Base-by-base conservation (phyloP, 2,797 vertebrate species). In the Geotrypetes seraphini region DNA sequence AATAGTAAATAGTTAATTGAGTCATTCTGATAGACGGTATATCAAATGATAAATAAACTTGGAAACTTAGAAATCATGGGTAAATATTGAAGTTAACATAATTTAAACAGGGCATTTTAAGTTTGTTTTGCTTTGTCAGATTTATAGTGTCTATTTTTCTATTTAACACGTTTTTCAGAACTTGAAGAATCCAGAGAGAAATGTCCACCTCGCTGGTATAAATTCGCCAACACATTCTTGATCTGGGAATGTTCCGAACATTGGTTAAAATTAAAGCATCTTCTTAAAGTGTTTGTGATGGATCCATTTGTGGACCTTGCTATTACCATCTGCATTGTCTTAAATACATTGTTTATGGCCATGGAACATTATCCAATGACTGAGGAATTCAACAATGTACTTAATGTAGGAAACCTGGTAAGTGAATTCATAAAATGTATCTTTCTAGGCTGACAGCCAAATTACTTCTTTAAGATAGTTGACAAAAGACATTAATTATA, bases 321-420 rank as follows among this genome's bases (percentile, higher is more conserved):
- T 22, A 94, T 99, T 54, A 99, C 96, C 8, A 85, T 96, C 37
- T 99, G 96, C 62, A 99, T 99, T 58, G 88, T 96, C 26, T 67
- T 98, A 53, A 99, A 99, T 59, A 99, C 96, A 8, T 22, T 95
- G 25, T 99, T 99, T 42, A 99, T 99, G 96, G 90, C 96, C 26
- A 94, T 99, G 91, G 96, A 99, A 33, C 88, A 92, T 60, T 62
- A 96, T 25, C 86, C 84, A 25, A 91, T 91, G 83, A 45, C 48
- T 1, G 0, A 2, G 0, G 13, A 28, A n/a, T 96, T 94, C 53
- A 19, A 10, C 12, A 13, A 6, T 0, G 78, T 91, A 42, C 71
- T 99, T 31, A 10, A 5, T 26, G 81, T 84, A 20, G 94, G 92
- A 13, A 99, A 99, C 50, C 33, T 71, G 81, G 95, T 97, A 75